Evolutionary conservation across 2,888 invertebrate species (phyloP).

Genomic region (Euphydryas editha): DNA sequence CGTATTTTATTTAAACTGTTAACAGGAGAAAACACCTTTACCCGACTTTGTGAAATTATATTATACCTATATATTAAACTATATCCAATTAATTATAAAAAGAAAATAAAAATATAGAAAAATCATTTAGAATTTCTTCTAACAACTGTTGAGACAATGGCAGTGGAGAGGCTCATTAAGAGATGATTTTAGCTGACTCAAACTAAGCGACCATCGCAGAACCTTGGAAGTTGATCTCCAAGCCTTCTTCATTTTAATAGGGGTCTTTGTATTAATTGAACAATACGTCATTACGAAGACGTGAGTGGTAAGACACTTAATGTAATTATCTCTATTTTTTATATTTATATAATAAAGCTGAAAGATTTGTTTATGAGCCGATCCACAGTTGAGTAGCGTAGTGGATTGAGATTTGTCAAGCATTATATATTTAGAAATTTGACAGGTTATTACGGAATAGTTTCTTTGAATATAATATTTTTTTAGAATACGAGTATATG

Average conservation of each 20-base stretch:
- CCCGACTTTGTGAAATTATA: too few species aligned
- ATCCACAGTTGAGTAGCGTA: too few species aligned
- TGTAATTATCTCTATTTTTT: background rate
- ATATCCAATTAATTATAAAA: background rate
- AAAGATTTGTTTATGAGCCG: background rate
- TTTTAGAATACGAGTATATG: too few species aligned
- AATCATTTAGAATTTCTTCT: conserved; percentile 9
- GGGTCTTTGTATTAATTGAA: conserved; percentile 20
- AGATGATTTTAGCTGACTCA: conserved; percentile 24
- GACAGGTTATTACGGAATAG: too few species aligned
- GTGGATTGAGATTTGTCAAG: too few species aligned
- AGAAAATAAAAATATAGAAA: background rate
- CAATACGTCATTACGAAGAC: conserved; percentile 11
- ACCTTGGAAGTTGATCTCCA: conserved; percentile 18
- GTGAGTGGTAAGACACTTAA: background rate
- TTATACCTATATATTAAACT: too few species aligned
- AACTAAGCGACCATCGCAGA: conserved; percentile 20
- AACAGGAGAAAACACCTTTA: too few species aligned
- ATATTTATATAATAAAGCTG: background rate
- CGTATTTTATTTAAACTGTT: too few species aligned
- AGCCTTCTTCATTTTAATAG: conserved; percentile 28
- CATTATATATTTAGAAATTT: too few species aligned
- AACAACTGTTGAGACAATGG: conserved; percentile 21
- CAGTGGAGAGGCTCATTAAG: conserved; percentile 25
- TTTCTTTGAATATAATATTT: too few species aligned